These are phyloP conservation scores for Siniperca chuatsi DNA, from an alignment of 2,113 vertebrate genomes.

Conservation along the genomic window DNA sequence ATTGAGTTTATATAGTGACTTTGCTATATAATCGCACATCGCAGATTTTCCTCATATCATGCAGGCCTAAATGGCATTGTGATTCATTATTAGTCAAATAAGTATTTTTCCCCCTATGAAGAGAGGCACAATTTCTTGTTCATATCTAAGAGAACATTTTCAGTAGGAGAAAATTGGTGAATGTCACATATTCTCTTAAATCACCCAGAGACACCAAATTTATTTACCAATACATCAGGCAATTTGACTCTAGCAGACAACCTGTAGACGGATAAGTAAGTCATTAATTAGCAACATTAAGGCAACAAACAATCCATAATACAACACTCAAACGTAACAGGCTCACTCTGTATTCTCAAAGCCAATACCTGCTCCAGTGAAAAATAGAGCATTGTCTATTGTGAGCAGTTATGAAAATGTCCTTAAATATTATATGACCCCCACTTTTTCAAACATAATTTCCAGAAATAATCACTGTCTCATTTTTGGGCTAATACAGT, in stretches of 20 bases:
- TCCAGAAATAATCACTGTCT: background rate
- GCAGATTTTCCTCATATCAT: too few species aligned
- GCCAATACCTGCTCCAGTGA: too few species aligned
- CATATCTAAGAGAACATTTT: too few species aligned
- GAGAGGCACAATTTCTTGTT: too few species aligned
- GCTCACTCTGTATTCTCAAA: background rate
- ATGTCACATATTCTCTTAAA: too few species aligned
- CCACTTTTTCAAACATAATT: background rate
- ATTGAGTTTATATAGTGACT: too few species aligned
- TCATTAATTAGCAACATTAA: background rate
- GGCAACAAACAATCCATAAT: background rate
- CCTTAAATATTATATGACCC: background rate
- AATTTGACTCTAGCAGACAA: background rate
- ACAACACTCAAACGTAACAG: background rate
- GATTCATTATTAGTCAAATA: too few species aligned
- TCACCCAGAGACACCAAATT: too few species aligned
- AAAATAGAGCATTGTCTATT: background rate
- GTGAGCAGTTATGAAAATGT: background rate
- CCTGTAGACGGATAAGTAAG: background rate
- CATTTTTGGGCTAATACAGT: background rate
- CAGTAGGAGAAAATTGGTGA: too few species aligned
- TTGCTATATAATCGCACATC: too few species aligned
- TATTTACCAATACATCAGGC: background rate
- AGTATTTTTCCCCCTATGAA: too few species aligned
- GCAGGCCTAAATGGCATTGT: too few species aligned